phyloP scores from a whole-genome alignment of 2,797 vertebrate genomes.

The Myotis findleyi region DNA sequence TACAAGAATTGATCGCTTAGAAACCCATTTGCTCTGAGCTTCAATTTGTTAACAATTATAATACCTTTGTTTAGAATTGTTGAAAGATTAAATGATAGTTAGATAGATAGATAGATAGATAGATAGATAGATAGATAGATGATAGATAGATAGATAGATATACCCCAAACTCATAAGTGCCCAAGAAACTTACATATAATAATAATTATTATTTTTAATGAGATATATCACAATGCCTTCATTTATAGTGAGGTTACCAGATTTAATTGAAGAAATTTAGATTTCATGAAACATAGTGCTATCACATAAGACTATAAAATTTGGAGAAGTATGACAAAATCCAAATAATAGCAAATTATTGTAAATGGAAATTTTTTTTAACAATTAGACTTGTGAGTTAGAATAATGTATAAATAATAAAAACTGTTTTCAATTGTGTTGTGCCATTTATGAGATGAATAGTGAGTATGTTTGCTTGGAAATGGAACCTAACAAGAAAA shows the following conservation, averaged over 20 bases:
- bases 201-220: neutral
- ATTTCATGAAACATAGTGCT: neutral
- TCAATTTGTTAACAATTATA: neutral
- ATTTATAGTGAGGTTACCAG: neutral
- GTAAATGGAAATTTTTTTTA: slow-evolving; percentile 10
- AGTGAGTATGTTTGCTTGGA: slow-evolving; percentile 3
- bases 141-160: neutral
- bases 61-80: neutral
- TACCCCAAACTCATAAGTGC: neutral
- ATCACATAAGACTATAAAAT: neutral
- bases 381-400: neutral
- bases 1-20: neutral
- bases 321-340: neutral
- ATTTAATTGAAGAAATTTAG: neutral
- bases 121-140: too few relatives aligned
- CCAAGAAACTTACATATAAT: neutral
- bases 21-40: neutral
- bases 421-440: neutral
- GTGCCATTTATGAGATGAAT: neutral
- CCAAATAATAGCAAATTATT: neutral
- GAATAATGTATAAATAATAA: slow-evolving; percentile 48
- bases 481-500: slow-evolving; percentile 47
- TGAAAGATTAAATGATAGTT: neutral
- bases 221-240: neutral
- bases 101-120: neutral